These are phyloP conservation scores for Chlorodrepanis virens DNA, from an alignment of 2,113 vertebrate genomes.

Conservation along the genomic window DNA sequence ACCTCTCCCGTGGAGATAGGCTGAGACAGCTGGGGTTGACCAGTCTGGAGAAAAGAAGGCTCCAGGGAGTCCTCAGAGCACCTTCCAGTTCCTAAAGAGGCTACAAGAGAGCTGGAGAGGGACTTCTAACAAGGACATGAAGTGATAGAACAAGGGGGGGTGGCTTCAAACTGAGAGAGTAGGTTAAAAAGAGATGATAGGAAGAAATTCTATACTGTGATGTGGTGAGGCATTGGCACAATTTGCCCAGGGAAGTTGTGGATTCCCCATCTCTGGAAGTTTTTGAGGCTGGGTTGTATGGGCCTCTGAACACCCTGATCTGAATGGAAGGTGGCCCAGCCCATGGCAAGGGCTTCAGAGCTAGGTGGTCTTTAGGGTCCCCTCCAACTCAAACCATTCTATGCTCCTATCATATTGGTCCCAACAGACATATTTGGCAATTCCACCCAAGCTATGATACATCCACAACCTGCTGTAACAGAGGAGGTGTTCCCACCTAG, in stretches of 20 bases:
- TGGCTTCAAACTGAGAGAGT: not conserved
- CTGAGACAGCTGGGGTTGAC: not conserved
- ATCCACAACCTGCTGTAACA: not conserved
- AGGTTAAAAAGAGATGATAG: not conserved
- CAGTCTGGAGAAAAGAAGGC: not conserved
- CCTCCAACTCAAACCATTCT: not conserved
- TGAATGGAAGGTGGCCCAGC: not conserved
- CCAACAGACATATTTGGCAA: fast-evolving
- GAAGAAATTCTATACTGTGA: not conserved
- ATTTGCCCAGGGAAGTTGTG: not conserved
- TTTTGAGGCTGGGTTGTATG: not conserved
- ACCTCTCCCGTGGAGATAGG: not conserved
- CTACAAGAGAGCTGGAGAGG: not conserved
- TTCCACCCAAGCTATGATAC: not conserved
- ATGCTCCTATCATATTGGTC: not conserved
- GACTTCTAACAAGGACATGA: not conserved
- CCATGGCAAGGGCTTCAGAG: not conserved
- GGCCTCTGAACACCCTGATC: not conserved
- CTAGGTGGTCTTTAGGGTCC: not conserved
- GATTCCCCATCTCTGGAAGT: not conserved
- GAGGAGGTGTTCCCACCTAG: not conserved
- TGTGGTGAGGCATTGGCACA: not conserved
- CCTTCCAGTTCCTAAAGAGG: not conserved
- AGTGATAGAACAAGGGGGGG: not conserved
- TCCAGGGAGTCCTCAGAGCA: not conserved